A percentile compares a stretch with the other conserved stretches of the same genome.
These are phyloP conservation scores for Lagocephalus sceleratus DNA, from an alignment of 2,797 vertebrate species.

Conservation along the genomic window DNA sequence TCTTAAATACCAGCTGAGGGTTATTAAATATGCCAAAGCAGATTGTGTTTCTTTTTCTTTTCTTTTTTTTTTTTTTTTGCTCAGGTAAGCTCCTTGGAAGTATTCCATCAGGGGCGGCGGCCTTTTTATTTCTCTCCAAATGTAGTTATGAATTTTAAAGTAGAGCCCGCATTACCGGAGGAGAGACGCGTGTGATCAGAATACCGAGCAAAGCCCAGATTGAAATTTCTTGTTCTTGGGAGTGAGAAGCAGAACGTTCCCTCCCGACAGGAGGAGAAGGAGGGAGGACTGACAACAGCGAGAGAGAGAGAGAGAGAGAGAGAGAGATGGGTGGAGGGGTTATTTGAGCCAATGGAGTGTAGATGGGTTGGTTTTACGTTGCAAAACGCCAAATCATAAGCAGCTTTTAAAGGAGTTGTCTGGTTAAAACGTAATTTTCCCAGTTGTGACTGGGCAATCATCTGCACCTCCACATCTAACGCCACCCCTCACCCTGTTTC, in stretches of 20 bases:
- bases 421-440: no score
- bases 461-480: constrained; percentile 27
- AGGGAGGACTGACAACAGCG: constrained; percentile 8
- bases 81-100: constrained; percentile 84
- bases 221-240: constrained; percentile 77
- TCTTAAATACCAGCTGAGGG: constrained; percentile 79
- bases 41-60: constrained; percentile 63
- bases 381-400: no score
- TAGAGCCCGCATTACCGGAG: constrained; percentile 80
- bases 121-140: constrained; percentile 83
- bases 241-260: constrained; percentile 45
- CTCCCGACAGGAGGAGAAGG: constrained; percentile 37
- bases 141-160: constrained; percentile 89
- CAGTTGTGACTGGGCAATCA: no score
- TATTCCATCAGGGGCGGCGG: constrained; percentile 78
- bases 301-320: neutral
- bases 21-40: constrained; percentile 84
- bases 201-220: constrained; percentile 76
- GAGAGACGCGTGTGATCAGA: constrained; percentile 78
- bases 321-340: constrained; percentile 22
- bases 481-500: neutral
- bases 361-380: neutral
- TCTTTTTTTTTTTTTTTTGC: constrained; percentile 49
- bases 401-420: no score
- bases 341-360: constrained; percentile 15